Percentiles rank a stretch among this genome's conserved stretches.
These are phyloP conservation scores for Artemia franciscana DNA, from an alignment of 1,140 invertebrate species.

Conservation along the genomic window DNA sequence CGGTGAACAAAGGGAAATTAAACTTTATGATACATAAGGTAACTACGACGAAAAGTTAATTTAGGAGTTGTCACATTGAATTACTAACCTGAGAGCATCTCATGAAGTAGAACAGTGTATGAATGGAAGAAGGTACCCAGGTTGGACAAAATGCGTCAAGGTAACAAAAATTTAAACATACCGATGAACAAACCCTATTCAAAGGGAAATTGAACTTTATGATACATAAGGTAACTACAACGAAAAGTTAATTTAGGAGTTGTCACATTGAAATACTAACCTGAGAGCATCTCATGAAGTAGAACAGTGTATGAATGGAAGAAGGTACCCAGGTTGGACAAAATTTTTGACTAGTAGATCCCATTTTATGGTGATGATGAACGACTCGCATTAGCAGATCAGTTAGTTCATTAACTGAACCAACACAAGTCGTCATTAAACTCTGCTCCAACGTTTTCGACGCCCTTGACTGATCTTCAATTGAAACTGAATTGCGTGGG, in stretches of 20 bases:
- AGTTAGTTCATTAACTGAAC: conserved; percentile 27
- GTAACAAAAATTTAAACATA: no score
- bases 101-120: conserved; percentile 70
- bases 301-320: conserved; percentile 53
- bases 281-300: conserved; percentile 76
- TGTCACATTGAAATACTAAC: conserved; percentile 17
- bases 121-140: conserved; percentile 39
- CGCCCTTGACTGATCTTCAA: conserved; percentile 11
- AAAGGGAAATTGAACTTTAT: not conserved
- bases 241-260: not conserved
- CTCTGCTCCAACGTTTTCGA: conserved; percentile 35
- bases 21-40: not conserved
- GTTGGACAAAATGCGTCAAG: no score
- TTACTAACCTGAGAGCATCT: conserved; percentile 46
- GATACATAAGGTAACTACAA: not conserved
- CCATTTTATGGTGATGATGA: conserved; percentile 11
- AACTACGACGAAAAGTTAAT: not conserved
- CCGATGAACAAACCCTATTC: not conserved
- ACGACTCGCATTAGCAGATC: conserved; percentile 35
- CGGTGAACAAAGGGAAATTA: not conserved
- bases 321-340: conserved; percentile 28
- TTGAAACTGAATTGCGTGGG: conserved; percentile 1
- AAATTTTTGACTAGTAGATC: conserved; percentile 9
- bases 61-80: not conserved
- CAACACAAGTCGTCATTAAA: conserved; percentile 63